These are phyloP conservation scores for Cephus cinctus DNA, from an alignment of 1,140 invertebrate genomes.

Conservation along the genomic window DNA sequence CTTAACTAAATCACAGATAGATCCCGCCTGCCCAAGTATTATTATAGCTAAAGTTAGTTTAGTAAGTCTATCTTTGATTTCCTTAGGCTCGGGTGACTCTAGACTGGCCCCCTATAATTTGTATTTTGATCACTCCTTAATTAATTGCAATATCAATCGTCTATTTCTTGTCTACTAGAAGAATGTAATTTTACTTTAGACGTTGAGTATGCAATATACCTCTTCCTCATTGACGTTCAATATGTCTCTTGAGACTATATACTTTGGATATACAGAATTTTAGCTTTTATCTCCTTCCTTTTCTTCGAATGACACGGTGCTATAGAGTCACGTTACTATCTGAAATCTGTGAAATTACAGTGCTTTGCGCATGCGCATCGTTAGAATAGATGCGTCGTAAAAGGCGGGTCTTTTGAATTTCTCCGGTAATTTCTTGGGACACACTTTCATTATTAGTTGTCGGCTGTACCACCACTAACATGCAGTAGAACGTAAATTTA, in stretches of 20 bases:
- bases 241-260: not conserved
- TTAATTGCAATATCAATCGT: slow-evolving; percentile 16
- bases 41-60: slow-evolving; percentile 45
- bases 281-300: not conserved
- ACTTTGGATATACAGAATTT: not conserved
- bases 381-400: too few species aligned
- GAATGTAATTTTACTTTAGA: slow-evolving; percentile 9
- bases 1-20: slow-evolving; percentile 50
- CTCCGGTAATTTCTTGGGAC: too few species aligned
- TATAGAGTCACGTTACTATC: too few species aligned
- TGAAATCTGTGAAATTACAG: too few species aligned
- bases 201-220: slow-evolving; percentile 12
- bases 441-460: too few species aligned
- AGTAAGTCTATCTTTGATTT: slow-evolving; percentile 55
- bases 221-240: not conserved
- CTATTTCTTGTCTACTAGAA: slow-evolving; percentile 12
- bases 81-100: slow-evolving; percentile 50
- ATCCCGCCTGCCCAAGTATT: slow-evolving; percentile 42
- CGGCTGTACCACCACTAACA: too few species aligned
- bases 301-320: too few species aligned
- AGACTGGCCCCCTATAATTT: slow-evolving; percentile 33
- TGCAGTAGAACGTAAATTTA: too few species aligned
- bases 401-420: too few species aligned
- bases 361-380: too few species aligned
- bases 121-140: slow-evolving; percentile 31